Percentiles rank a stretch among this genome's conserved stretches.
These are phyloP conservation scores for Psophia crepitans DNA, from an alignment of 2,113 vertebrate genomes.

Conservation along the genomic window DNA sequence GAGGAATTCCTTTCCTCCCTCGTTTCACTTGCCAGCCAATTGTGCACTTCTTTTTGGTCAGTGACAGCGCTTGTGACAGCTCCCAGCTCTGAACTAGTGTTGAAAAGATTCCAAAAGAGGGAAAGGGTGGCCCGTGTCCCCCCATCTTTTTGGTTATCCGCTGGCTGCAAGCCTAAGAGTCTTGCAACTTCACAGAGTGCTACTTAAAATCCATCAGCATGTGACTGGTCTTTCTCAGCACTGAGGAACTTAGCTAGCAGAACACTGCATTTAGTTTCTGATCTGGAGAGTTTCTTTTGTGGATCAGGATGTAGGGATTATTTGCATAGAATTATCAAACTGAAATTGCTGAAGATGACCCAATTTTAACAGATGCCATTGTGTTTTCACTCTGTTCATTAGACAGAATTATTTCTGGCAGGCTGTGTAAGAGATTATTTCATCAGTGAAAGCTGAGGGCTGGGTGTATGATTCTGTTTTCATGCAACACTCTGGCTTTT, in stretches of 20 bases:
- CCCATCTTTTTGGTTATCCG: neutral
- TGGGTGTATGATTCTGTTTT: neutral
- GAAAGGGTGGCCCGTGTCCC: neutral
- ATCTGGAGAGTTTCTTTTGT: neutral
- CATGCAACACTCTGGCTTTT: neutral
- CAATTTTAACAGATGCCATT: neutral
- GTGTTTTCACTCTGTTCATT: neutral
- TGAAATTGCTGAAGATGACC: neutral
- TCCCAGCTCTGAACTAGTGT: neutral
- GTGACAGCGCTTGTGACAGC: neutral
- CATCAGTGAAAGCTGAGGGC: neutral
- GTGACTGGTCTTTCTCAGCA: neutral
- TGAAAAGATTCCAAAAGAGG: neutral
- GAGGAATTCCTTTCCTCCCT: neutral
- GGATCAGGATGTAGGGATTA: neutral
- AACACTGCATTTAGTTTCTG: neutral
- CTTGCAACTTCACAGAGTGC: neutral
- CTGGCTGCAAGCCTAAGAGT: neutral
- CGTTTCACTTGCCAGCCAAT: neutral
- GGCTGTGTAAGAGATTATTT: neutral
- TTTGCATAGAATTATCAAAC: neutral
- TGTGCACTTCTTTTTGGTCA: neutral
- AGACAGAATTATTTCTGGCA: neutral
- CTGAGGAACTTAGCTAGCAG: neutral
- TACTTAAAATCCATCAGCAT: neutral